Conservation (phyloP, 2,113 vertebrate species). For the Synchiropus splendidus region DNA sequence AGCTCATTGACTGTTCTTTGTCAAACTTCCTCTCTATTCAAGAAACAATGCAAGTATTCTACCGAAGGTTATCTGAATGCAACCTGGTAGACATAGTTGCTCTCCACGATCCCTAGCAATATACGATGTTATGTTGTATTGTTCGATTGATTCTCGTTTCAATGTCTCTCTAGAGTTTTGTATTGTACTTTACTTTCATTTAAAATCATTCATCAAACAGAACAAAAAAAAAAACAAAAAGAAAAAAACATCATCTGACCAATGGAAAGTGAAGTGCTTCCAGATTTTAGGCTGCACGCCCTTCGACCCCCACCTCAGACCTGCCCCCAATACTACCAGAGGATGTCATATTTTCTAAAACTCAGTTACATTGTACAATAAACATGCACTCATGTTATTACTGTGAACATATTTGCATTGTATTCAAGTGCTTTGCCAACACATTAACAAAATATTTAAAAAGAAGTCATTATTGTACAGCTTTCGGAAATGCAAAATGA, state of each 20-base stretch:
- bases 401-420: conserved; percentile 56
- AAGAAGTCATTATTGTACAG: conserved; percentile 47
- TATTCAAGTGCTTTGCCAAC: conserved; percentile 61
- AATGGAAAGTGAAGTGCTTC: conserved; percentile 56
- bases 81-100: conserved; percentile 61
- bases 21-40: conserved; percentile 48
- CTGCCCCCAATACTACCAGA: conserved; percentile 13
- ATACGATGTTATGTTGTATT: conserved; percentile 57
- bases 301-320: neutral
- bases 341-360: conserved; percentile 47
- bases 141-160: conserved; percentile 50
- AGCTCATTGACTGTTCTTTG: conserved; percentile 59
- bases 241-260: conserved; percentile 37
- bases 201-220: conserved; percentile 16
- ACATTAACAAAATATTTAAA: conserved; percentile 39
- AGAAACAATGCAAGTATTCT: conserved; percentile 57
- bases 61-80: conserved; percentile 56
- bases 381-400: conserved; percentile 53
- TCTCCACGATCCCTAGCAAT: conserved; percentile 63
- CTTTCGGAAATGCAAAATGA: conserved; percentile 53
- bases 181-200: conserved; percentile 43
- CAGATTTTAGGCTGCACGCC: conserved; percentile 41
- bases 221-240: conserved; percentile 18
- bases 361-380: conserved; percentile 48
- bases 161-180: conserved; percentile 48